Evolutionary conservation across 2,888 invertebrate genomes (phyloP), one percentile per base, ranked within the genome.

Genomic region (Drosophila quinaria): DNA sequence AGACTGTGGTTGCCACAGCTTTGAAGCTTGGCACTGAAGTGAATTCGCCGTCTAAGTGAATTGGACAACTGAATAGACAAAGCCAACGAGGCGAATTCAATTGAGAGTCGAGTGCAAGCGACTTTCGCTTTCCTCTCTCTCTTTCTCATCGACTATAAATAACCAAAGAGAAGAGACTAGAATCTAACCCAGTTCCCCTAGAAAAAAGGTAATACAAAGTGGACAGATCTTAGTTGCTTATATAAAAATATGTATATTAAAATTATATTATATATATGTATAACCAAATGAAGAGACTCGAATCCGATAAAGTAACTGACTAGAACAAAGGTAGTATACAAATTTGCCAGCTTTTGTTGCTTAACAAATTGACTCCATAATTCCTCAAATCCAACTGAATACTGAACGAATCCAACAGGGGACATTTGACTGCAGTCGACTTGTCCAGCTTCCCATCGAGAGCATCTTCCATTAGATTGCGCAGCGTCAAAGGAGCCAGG

Each of bases 401-500:
- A 25, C 58, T 67, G 5, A 78, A 46, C 1, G n/a, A 4, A 15
- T 46, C 5, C 11, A 61, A 0, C 0, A 3, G 1, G 3, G 67
- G 67, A 9, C 29, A 50, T 6, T 8, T 19, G 73, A 90, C 42
- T 76, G 80, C 22, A 0, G 2, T 8, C 11, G 66, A 4, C 80
- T 85, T 17, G 4, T 78, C 47, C 5, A 75, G n/a, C 2, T 61
- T 69, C 11, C 81, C 79, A 31, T 80, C 75, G 6, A 91, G 46
- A 8, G 80, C 89, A 0, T 78, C 76, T 37, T 80, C 73, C 15
- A 91, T 64, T 3, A 91, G 42, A 6, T 52, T 54, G 37, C 75
- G 70, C 29, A 88, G 61, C 3, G 62, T 64, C 25, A 72, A 64
- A 1, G 89, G 75, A 0, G 86, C 91, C 63, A 79, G 67, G 4